phyloP scores from a whole-genome alignment of 2,888 invertebrate genomes.

The Erannis defoliaria region DNA sequence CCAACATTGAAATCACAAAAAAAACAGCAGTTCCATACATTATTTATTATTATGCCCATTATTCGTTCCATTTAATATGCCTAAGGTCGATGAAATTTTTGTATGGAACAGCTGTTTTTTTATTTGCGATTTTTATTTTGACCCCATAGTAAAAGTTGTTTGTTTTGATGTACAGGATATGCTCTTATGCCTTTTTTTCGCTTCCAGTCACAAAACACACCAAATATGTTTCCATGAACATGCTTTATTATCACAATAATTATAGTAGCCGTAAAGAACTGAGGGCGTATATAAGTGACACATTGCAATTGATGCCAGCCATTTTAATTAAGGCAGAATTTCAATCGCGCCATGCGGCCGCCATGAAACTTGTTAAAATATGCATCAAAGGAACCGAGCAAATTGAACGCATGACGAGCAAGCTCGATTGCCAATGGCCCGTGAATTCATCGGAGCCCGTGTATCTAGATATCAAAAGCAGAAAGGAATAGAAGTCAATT shows the following conservation, averaged over 20 bases:
- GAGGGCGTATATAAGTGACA: constrained; percentile 43
- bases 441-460: constrained; percentile 35
- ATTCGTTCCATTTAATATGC: too few species aligned
- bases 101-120: too few species aligned
- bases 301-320: constrained; percentile 47
- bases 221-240: too few species aligned
- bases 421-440: constrained; percentile 54
- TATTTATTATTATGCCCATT: too few species aligned
- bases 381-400: constrained; percentile 67
- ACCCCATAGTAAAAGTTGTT: too few species aligned
- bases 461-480: constrained; percentile 44
- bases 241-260: constrained; percentile 39
- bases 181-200: too few species aligned
- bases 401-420: constrained; percentile 64
- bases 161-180: too few species aligned
- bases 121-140: too few species aligned
- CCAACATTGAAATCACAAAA: too few species aligned
- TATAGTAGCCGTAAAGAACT: constrained; percentile 42
- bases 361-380: constrained; percentile 66
- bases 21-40: too few species aligned
- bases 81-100: too few species aligned
- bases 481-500: constrained; percentile 38
- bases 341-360: constrained; percentile 46
- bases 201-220: too few species aligned
- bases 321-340: constrained; percentile 64